Base-by-base conservation (phyloP, 2,888 invertebrate species). In the Phortica magna region DNA sequence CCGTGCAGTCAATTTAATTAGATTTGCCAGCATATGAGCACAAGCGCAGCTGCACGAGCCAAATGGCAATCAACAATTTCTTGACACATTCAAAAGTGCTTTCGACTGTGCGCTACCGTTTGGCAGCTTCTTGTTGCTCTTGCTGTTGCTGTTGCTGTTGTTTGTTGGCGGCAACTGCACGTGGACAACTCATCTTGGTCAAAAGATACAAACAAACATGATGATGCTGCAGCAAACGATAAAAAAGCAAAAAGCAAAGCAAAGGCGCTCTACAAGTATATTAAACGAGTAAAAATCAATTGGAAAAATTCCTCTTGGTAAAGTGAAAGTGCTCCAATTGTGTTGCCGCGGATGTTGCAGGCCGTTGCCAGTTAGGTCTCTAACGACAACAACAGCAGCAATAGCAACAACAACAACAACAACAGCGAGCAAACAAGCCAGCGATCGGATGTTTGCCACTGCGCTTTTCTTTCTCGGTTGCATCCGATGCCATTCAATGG, bases 251-350 rank as follows among this genome's bases (percentile, higher is more conserved):
- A 64, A n/a, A n/a, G n/a, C n/a, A n/a, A n/a, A 39, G 39, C 14
- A 65, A 61, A 17, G 19, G 61, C 61, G 61, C 31, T 31, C 19
- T 61, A 12, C 61, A 10, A 10, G 61, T 22, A 22, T 61, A 61
- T 55, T 17, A 76, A 65, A 70, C 75, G 77, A 72, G 14, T 70
- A 77, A 82, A 31, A 83, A 86, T 88, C 85, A 88, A 84, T 83
- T 79, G 78, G 78, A 72, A 71, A 80, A 86, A 86, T 84, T 84
- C 84, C 79, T 71, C 75, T 73, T 76, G 77, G 81, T 82, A 89
- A 90, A 90, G 90, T 90, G 90, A 90, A 90, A 90, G 90, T 90
- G 90, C 90, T 90, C 90, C 89, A 90, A 87, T 89, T 90, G 90
- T 83, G 68, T 79, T 78, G 76, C 75, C 70, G 55, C 57, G 75